Conservation (phyloP, 2,797 vertebrate species). For the Sitta carolinensis region DNA sequence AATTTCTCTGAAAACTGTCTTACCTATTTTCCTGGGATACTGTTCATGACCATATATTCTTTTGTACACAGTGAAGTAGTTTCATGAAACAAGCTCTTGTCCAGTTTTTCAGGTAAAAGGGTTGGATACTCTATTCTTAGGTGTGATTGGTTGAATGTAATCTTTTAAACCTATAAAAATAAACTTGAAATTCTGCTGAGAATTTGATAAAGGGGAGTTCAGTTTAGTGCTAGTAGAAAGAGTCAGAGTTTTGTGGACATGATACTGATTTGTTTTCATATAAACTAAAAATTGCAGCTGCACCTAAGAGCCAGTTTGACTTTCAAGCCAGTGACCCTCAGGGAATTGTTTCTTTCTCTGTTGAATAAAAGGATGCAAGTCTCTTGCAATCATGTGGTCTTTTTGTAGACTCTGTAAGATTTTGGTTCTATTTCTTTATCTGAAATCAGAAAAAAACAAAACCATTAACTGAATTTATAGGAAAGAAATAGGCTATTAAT, state of each 20-base stretch:
- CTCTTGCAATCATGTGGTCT: neutral
- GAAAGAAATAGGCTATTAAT: constrained; percentile 73
- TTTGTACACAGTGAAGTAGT: neutral
- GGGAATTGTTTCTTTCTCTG: constrained; percentile 53
- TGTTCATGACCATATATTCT: neutral
- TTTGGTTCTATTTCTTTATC: constrained; percentile 1
- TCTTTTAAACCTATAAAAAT: constrained; percentile 18
- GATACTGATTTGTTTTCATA: constrained; percentile 56
- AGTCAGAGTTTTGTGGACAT: neutral
- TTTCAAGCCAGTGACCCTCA: neutral
- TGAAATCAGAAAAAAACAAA: neutral
- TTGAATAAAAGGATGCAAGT: constrained; percentile 27
- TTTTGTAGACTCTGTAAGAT: neutral
- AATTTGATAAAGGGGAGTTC: constrained; percentile 38
- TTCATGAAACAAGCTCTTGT: neutral
- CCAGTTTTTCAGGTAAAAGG: neutral
- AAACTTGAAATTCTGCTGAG: constrained; percentile 31
- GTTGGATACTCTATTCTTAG: neutral
- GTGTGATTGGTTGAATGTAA: neutral
- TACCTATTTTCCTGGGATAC: neutral
- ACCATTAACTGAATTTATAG: constrained; percentile 47
- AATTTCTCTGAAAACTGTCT: neutral
- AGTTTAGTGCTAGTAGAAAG: constrained; percentile 7
- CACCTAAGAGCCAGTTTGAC: neutral
- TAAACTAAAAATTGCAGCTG: constrained; percentile 52